Evolutionary conservation across 2,888 invertebrate genomes (phyloP), one percentile per base, ranked within the genome.

Genomic region (Metacarcinus magister): DNA sequence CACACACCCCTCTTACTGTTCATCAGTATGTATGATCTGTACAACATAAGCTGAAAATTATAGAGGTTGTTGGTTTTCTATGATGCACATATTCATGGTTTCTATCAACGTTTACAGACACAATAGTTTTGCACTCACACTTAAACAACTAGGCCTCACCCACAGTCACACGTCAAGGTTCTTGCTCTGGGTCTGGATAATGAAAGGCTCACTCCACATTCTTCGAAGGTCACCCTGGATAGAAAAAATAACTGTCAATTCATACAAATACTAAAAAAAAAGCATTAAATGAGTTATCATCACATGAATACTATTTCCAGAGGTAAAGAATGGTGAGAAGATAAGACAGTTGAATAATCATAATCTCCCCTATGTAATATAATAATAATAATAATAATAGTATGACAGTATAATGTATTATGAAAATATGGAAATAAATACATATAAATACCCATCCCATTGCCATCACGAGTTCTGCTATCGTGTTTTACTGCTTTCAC

Each of bases 171-270:
- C 97, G 32, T 97, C 97, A 92, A 97, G 91, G 96, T 97, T 96
- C 94, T 97, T 97, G 93, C 96, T 96, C 67, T 94, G 93, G 67
- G 92, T 92, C 94, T 94, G 93, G 43, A 95, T 95, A 67, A 97
- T 96, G 98, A 99, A 99, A 97, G 99, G 99, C 98, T 99, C 99
- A 97, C 99, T 99, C 99, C 99, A 99, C 99, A 99, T 99, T 97
- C 99, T 98, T 97, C 99, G 98, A 97, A 99, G 98, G 98, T 99
- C 99, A 97, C 99, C 99, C 99, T 99, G 98, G 10, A 97, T 98
- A 97, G 96, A 93, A 87, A 89, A 28, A 8, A 28, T 0, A 75
- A n/a, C 5, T 48, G 48, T 10, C 48, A 48, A 48, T 8, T 48
- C 7, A 48, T 10, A 48, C 48, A 48, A 93, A 95, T 94, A 89